Base-by-base conservation (phyloP, 2,113 vertebrate genomes). In the Colaptes auratus region DNA sequence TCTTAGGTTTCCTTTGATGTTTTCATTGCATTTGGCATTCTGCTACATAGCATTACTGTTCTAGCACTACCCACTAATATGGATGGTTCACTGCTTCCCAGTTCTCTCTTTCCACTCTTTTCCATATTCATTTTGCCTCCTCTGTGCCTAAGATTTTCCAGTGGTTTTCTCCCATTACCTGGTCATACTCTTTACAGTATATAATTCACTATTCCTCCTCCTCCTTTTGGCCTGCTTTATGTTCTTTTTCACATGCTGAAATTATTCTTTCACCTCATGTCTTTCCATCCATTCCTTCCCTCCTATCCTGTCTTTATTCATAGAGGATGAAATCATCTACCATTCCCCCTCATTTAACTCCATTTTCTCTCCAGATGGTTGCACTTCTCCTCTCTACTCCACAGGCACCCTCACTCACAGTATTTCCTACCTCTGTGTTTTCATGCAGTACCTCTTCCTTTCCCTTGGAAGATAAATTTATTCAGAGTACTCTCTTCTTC, bases 201-300 rank as follows among this genome's bases (percentile, higher is more conserved):
- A 78, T 91, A 92, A 95, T 70, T 96, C 84, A 92, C 35, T 76
- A 25, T 33, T 69, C 24, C 61, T 79, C 24, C 50, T 76, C 23
- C 56, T 82, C 23, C 42, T 76, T 27, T 39, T 91, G 74, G 80
- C 61, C n/a, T 69, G 15, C 70, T 86, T 86, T 81, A 67, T 33
- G 14, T 2, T 14, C n/a, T 52, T 78, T 59, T 70, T 86, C 88
- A 53, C 1, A 58, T 71, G 44, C 31, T 84, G 33, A 91, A 90
- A 52, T 91, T 76, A 90, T 71, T 87, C 39, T 79, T 90, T 79
- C 2, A 2, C 42, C 21, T 87, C 53, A 39, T 64, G 35, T 67
- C 56, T 92, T 95, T 95, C 76, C 58, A 88, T 67, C 27, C 20
- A 78, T 39, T 0, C 3, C 24, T 84, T 70, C 31, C 23, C 17